Base-by-base conservation (phyloP, 92 coral and sea anemone genomes). In the Zoanthus gigantus region DNA sequence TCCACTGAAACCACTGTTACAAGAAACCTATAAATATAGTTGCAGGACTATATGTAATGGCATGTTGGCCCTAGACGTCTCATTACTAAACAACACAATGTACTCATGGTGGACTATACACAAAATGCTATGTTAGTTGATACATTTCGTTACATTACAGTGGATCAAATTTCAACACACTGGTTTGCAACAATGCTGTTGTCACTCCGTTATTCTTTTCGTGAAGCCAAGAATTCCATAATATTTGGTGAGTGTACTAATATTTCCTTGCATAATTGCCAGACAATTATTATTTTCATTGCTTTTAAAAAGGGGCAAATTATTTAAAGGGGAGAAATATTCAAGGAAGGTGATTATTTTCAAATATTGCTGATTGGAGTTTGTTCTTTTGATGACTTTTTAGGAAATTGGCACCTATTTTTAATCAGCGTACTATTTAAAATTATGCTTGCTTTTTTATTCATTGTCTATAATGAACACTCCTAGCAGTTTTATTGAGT, bases 181-280 rank as follows among this genome's bases (percentile, higher is more conserved):
- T 88, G 91, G 91, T 88, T 82, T 74, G 50, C 88, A 82, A 82
- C 87, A 16, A 82, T 82, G 83, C 89, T 89, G 79, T 77, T 89
- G 86, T 44, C 85, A 45, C 23, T 89, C 66, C 3, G 89, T 50
- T 82, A 82, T 74, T 46, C 91, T 54, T 72, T 88, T 82, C 91
- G 90, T 79, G 86, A 87, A 79, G 90, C 72, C 30, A 79, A 65
- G 67, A 47, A 86, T 72, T 86, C 83, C 32, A 65, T 77, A 28
- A 46, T 86, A 12, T 47, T 76, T 76, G 83, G 89, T 86, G 69
- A 77, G 77, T 77, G 65, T 23, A 66, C 28, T 63, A 15, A 63
- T 29, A 66, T n/a, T 66, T 66, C 30, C 72, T 17, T 66, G 72
- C 16, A 66, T 29, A 66, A 66, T 66, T 2, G 30, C 28, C 31